These are phyloP conservation scores for Candoia aspera DNA, from an alignment of 2,113 vertebrate species.

Conservation along the genomic window DNA sequence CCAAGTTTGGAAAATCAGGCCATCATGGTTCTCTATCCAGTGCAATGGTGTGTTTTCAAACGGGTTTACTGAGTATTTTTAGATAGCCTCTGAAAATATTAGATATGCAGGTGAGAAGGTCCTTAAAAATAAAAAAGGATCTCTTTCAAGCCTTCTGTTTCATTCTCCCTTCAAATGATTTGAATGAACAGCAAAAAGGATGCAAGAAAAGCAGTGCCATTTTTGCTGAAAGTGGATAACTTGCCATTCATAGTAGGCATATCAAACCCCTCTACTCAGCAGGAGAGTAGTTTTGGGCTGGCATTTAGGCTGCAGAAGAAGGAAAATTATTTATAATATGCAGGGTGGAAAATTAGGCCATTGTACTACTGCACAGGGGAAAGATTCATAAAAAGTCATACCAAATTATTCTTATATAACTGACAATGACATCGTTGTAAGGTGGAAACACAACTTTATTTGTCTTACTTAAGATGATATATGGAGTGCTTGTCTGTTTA, in stretches of 20 bases:
- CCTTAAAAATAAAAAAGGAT: neutral
- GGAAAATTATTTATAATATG: slow-evolving; percentile 78
- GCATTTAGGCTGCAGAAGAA: slow-evolving; percentile 70
- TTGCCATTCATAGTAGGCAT: neutral
- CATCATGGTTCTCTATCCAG: neutral
- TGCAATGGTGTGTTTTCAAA: neutral
- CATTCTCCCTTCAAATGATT: accelerated
- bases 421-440: slow-evolving; percentile 86
- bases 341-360: slow-evolving; percentile 81
- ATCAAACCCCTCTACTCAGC: neutral
- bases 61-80: neutral
- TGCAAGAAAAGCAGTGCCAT: accelerated
- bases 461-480: slow-evolving; percentile 89
- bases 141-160: neutral
- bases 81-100: neutral
- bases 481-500: slow-evolving; percentile 87
- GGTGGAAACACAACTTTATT: slow-evolving; percentile 85
- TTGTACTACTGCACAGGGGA: slow-evolving; percentile 82
- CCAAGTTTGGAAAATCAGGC: too few species aligned
- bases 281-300: slow-evolving; percentile 58
- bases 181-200: neutral
- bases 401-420: slow-evolving; percentile 86
- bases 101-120: neutral
- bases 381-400: slow-evolving; percentile 86
- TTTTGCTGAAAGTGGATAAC: neutral